Percentiles rank a stretch among this genome's conserved stretches.
Evolutionary conservation across 2,113 vertebrate genomes (phyloP).

Genomic region (Podarcis raffonei): DNA sequence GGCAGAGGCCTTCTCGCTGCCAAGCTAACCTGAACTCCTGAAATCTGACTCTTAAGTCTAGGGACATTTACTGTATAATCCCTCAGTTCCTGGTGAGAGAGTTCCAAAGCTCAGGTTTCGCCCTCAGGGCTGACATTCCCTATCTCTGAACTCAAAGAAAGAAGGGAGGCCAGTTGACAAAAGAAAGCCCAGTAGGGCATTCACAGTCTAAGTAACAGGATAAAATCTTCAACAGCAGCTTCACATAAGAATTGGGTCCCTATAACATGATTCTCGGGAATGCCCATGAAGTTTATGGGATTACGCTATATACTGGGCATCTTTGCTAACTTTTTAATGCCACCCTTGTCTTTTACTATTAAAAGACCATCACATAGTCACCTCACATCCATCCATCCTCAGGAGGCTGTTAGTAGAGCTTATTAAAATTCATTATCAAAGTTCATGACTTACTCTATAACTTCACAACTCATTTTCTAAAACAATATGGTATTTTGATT

Average conservation of each 20-base stretch:
- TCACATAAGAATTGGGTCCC: background rate
- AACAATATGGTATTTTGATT: slow-evolving; percentile 4
- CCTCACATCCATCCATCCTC: background rate
- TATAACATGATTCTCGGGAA: background rate
- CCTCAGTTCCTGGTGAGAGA: background rate
- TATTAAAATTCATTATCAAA: slow-evolving; percentile 19
- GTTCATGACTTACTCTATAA: slow-evolving; percentile 14
- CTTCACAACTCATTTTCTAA: slow-evolving; percentile 18
- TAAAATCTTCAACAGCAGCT: background rate
- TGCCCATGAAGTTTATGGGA: background rate
- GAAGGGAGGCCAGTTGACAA: background rate
- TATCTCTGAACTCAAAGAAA: background rate
- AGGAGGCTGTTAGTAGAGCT: background rate
- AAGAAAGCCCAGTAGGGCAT: background rate
- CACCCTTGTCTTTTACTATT: background rate
- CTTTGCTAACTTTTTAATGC: background rate
- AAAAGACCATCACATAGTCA: background rate
- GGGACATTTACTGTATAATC: background rate
- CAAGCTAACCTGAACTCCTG: background rate
- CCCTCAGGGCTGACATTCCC: no score
- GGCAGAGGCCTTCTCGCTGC: background rate
- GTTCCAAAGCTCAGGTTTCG: no score
- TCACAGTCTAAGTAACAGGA: background rate
- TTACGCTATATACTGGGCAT: no score
- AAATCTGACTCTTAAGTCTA: background rate